A percentile compares a stretch with the other conserved stretches of the same genome.
phyloP scores from a whole-genome alignment of 2,113 vertebrate species.

The Dermatemys mawii region DNA sequence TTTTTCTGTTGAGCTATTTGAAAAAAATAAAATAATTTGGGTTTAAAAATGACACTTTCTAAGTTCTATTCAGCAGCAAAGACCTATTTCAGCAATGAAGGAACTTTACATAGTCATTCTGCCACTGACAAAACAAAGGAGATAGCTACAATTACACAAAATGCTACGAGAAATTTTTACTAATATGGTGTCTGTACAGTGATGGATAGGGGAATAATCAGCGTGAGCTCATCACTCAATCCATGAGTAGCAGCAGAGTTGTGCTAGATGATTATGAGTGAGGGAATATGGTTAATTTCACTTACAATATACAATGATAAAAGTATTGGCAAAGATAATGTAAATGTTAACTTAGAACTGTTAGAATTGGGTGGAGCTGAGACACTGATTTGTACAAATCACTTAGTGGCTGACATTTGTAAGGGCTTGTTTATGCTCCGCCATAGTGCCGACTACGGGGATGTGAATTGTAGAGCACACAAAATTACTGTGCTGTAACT shows the following conservation, averaged over 20 bases:
- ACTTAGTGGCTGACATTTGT: not conserved
- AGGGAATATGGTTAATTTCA: not conserved
- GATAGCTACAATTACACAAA: not conserved
- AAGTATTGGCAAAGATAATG: not conserved
- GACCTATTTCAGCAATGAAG: not conserved
- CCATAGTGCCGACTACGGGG: not conserved
- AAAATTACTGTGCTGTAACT: not conserved
- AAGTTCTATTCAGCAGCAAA: not conserved
- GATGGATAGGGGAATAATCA: not conserved
- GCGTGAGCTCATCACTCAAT: not conserved
- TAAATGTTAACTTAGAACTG: not conserved
- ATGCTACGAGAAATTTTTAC: not conserved
- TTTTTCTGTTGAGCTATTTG: not conserved
- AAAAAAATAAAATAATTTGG: not conserved
- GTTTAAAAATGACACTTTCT: not conserved
- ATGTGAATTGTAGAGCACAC: not conserved
- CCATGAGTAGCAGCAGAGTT: not conserved
- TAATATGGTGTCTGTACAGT: too few species aligned
- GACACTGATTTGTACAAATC: not conserved
- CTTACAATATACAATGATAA: not conserved
- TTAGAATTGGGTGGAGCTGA: not conserved
- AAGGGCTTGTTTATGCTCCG: not conserved
- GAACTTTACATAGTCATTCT: accelerated
- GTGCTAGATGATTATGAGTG: not conserved
- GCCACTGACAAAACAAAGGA: not conserved